These are phyloP conservation scores for Tetramorium parvispinum DNA, from an alignment of 1,140 invertebrate genomes.

Conservation along the genomic window DNA sequence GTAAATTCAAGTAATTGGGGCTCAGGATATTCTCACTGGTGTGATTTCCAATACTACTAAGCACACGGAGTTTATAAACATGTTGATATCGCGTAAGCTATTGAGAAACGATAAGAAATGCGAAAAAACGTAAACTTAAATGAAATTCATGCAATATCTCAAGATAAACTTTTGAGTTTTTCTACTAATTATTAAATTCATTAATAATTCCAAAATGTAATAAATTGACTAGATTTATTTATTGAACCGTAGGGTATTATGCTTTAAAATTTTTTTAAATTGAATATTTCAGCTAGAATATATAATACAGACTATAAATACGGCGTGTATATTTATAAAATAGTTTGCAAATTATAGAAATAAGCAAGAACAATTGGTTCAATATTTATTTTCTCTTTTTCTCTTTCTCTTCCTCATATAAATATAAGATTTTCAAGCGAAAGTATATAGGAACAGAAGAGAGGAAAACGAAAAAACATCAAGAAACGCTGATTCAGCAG, in stretches of 20 bases:
- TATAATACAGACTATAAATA: background rate
- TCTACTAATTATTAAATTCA: background rate
- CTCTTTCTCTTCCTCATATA: background rate
- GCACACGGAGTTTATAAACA: slow-evolving; percentile 43
- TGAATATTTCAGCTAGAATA: background rate
- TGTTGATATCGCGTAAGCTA: slow-evolving; percentile 18
- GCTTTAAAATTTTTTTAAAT: background rate
- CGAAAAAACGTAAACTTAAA: slow-evolving; percentile 4
- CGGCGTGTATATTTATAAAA: background rate
- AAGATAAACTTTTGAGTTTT: background rate
- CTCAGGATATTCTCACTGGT: slow-evolving; percentile 60
- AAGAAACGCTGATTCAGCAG: slow-evolving; percentile 75
- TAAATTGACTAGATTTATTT: background rate
- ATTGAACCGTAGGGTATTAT: background rate
- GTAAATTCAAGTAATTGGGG: slow-evolving; percentile 65
- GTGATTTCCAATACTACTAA: slow-evolving; percentile 47
- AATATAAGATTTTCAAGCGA: slow-evolving; percentile 30
- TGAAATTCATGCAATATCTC: background rate
- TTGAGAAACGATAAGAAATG: background rate
- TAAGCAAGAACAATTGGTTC: background rate
- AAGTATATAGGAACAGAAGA: slow-evolving; percentile 26
- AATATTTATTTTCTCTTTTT: background rate
- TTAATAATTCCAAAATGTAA: background rate
- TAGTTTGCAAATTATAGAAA: background rate
- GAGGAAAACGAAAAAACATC: slow-evolving; percentile 64